Percentiles rank a stretch among this genome's conserved stretches.
phyloP scores from a whole-genome alignment of 2,113 vertebrate species.

The Nyctibius bracteatus region DNA sequence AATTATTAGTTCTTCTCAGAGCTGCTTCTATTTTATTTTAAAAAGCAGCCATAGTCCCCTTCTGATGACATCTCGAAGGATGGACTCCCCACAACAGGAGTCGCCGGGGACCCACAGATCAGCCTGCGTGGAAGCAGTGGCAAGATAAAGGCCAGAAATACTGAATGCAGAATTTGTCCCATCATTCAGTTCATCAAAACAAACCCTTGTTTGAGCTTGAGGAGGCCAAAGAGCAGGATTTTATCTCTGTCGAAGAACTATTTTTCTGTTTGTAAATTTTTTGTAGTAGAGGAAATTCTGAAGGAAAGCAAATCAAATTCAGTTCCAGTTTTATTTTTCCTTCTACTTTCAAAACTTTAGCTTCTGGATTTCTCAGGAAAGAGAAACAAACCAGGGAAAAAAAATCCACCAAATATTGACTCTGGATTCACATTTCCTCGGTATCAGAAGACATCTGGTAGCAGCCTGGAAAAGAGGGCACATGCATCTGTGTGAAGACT shows the following conservation, averaged over 20 bases:
- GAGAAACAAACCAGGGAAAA: not conserved
- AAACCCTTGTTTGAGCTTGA: not conserved
- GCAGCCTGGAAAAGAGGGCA: not conserved
- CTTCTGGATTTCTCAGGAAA: not conserved
- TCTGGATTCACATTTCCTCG: not conserved
- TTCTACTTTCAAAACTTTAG: not conserved
- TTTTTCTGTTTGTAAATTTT: not conserved
- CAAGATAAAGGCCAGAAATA: constrained; percentile 10
- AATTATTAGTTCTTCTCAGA: not conserved
- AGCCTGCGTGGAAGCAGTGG: not conserved
- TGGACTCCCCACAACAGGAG: not conserved
- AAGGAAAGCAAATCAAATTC: not conserved
- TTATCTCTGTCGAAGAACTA: not conserved
- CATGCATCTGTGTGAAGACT: not conserved
- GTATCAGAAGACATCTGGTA: not conserved
- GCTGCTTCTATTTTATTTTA: not conserved
- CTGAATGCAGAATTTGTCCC: not conserved
- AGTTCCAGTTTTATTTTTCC: not conserved
- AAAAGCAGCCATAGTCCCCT: not conserved
- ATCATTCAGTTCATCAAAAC: constrained; percentile 25
- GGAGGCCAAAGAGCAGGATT: not conserved
- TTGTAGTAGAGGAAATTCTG: not conserved
- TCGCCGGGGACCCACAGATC: not conserved
- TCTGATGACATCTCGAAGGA: not conserved
- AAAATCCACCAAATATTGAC: not conserved